Evolutionary conservation across 2,797 vertebrate species (phyloP).

Genomic region (Alosa sapidissima): DNA sequence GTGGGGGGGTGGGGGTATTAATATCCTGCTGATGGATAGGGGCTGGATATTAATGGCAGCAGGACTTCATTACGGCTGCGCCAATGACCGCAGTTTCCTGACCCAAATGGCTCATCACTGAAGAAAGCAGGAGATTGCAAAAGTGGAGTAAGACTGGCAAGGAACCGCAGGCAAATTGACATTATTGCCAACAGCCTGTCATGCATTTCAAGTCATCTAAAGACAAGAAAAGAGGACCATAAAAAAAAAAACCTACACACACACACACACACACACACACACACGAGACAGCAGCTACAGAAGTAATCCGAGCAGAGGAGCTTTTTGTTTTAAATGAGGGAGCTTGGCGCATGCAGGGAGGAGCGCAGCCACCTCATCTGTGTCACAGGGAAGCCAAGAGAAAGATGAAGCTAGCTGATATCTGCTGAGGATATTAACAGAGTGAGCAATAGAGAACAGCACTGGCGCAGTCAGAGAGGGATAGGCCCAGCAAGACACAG

Average conservation of each 20-base stretch:
- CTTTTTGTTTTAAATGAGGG: neutral
- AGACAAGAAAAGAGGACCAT: neutral
- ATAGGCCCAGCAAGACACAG: neutral
- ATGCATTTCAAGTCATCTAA: neutral
- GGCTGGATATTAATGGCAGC: conserved; percentile 66
- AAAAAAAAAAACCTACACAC: neutral
- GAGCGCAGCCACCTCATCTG: neutral
- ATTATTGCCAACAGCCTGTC: neutral
- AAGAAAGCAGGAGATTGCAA: neutral
- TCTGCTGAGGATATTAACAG: conserved; percentile 15
- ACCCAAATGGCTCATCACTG: conserved; percentile 32
- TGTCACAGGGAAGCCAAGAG: neutral
- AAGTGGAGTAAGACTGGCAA: neutral
- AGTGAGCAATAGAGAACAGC: neutral
- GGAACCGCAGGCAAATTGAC: neutral
- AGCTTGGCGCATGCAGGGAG: neutral
- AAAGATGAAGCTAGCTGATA: neutral
- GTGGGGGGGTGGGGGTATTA: conserved; percentile 43
- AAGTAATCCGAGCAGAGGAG: neutral
- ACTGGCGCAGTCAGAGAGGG: neutral
- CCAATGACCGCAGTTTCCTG: conserved; percentile 54
- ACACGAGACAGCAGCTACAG: neutral
- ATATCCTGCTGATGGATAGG: conserved; percentile 67
- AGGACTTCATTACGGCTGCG: conserved; percentile 51
- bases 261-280: conserved; percentile 20